Evolutionary conservation across 2,113 vertebrate genomes (phyloP).

Genomic region (Vireo altiloquus): DNA sequence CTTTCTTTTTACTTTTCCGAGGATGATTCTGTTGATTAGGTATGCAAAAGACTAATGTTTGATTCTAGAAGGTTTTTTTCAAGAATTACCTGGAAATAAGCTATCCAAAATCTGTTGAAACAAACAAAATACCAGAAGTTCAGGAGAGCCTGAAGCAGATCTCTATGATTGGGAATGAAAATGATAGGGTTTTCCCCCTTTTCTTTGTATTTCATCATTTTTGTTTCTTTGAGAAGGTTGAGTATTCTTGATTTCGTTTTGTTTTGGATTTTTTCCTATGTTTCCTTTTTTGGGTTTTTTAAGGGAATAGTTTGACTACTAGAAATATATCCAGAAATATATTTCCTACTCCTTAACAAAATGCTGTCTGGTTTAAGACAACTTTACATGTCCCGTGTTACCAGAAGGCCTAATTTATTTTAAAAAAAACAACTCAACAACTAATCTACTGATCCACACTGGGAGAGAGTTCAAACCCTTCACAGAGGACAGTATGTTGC

Average conservation of each 20-base stretch:
- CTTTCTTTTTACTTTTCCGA: neutral
- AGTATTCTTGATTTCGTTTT: neutral
- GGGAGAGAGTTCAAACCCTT: neutral
- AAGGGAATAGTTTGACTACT: neutral
- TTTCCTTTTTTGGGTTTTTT: neutral
- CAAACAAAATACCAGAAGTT: neutral
- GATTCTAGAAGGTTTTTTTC: neutral
- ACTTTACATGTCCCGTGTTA: neutral
- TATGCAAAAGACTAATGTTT: neutral
- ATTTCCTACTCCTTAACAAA: neutral
- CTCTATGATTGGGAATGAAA: neutral
- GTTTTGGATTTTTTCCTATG: fast-evolving
- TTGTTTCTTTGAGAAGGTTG: neutral
- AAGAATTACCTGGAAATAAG: neutral
- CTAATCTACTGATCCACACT: neutral
- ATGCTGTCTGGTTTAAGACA: neutral
- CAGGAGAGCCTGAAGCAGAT: neutral
- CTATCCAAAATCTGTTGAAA: neutral
- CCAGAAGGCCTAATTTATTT: neutral
- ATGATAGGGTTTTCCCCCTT: fast-evolving
- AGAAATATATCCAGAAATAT: no score
- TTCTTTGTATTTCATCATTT: neutral
- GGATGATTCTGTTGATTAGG: neutral
- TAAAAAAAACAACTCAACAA: neutral
- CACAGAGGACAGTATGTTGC: fast-evolving